Conservation (phyloP, 2,113 vertebrate genomes). For the Otocyon megalotis region DNA sequence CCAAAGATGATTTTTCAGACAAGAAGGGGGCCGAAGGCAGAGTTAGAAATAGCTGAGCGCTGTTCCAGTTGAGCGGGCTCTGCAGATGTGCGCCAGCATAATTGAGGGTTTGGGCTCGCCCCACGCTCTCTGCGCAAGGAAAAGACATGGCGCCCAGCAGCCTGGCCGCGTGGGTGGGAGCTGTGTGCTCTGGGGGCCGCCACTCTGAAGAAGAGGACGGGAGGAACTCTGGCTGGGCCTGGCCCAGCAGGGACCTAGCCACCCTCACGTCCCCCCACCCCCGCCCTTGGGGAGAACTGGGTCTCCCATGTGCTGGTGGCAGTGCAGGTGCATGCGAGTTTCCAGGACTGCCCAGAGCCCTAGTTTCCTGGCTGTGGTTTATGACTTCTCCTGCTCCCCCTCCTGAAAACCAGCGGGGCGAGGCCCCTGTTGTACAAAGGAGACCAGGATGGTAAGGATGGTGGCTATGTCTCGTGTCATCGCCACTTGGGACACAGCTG, state of each 20-base stretch:
- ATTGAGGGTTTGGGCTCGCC: slow-evolving; percentile 83
- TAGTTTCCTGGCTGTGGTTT: neutral
- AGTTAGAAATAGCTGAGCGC: slow-evolving; percentile 82
- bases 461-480: neutral
- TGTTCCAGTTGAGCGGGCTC: slow-evolving; percentile 80
- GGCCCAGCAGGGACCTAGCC: neutral
- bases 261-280: neutral
- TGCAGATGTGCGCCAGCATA: slow-evolving; percentile 76
- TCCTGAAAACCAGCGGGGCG: neutral
- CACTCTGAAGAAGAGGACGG: neutral
- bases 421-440: neutral
- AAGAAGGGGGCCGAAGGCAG: slow-evolving; percentile 73
- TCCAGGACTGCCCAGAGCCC: neutral
- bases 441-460: neutral
- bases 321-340: neutral
- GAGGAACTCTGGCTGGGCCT: neutral
- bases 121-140: slow-evolving; percentile 48
- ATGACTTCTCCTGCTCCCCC: neutral
- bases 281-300: fast-evolving
- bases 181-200: slow-evolving; percentile 8
- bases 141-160: neutral
- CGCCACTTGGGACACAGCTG: neutral
- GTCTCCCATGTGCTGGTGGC: neutral
- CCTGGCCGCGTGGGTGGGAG: neutral
- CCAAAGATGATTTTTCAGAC: slow-evolving; percentile 68